These are phyloP conservation scores for Xyliphius kryptos DNA, from an alignment of 2,113 vertebrate species.

Conservation along the genomic window DNA sequence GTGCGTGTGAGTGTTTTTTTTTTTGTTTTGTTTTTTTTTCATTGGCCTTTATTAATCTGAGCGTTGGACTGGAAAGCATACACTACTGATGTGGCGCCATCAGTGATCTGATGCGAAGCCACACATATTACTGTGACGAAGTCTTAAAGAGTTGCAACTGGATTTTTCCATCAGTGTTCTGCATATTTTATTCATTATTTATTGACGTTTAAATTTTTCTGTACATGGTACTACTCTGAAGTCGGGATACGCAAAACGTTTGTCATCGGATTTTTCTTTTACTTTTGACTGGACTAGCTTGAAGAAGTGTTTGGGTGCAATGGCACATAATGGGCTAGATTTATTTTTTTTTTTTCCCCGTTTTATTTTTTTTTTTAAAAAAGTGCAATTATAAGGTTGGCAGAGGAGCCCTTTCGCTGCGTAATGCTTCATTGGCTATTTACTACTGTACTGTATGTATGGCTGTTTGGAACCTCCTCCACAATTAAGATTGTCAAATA, in stretches of 20 bases:
- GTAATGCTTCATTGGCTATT: constrained; percentile 58
- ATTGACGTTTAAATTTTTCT: constrained; percentile 34
- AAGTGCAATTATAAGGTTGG: constrained; percentile 71
- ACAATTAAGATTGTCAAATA: constrained; percentile 67
- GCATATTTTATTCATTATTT: constrained; percentile 33
- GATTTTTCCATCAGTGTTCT: constrained; percentile 18
- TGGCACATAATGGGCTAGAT: constrained; percentile 51
- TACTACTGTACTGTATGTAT: constrained; percentile 55
- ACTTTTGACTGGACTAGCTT: constrained; percentile 42
- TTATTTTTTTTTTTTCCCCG: too few species aligned
- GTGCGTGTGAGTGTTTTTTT: neutral
- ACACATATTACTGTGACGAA: constrained; percentile 25
- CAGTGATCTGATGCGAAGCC: constrained; percentile 19
- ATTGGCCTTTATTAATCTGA: constrained; percentile 14
- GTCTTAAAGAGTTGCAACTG: constrained; percentile 31
- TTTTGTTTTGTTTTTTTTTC: constrained; percentile 6
- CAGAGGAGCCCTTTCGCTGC: constrained; percentile 55
- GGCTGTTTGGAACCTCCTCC: constrained; percentile 53
- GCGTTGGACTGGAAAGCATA: constrained; percentile 12
- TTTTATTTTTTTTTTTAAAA: constrained; percentile 1
- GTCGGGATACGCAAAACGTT: constrained; percentile 6
- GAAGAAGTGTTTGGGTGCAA: constrained; percentile 37
- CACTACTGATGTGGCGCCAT: constrained; percentile 26
- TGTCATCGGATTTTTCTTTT: constrained; percentile 48
- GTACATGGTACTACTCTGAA: constrained; percentile 21